These are phyloP conservation scores for Trachelipus rathkii DNA, from an alignment of 1,140 invertebrate species.

Conservation along the genomic window DNA sequence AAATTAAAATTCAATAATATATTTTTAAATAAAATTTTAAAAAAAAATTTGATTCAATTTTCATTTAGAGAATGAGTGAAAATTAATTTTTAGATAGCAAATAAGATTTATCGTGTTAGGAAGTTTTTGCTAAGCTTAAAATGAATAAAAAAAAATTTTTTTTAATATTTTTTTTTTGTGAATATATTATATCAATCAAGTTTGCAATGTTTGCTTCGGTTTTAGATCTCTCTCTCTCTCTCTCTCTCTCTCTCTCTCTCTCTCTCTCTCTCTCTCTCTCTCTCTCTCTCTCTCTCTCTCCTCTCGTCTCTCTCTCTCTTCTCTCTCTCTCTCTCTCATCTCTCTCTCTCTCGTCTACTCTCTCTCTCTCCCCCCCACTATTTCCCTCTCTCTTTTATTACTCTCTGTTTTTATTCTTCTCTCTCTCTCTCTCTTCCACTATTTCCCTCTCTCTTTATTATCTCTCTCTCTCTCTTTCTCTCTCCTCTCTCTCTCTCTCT, in stretches of 20 bases:
- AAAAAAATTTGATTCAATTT: too few species aligned
- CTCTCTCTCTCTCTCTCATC: neutral
- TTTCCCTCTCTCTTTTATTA: neutral
- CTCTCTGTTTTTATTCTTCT: neutral
- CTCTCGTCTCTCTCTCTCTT: neutral
- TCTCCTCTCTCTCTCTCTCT: neutral
- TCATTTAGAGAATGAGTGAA: neutral
- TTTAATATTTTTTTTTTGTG: neutral
- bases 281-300: neutral
- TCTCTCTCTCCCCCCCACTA: neutral
- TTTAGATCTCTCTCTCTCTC: neutral
- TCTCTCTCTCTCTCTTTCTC: neutral
- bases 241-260: neutral
- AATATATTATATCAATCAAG: neutral
- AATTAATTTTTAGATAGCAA: too few species aligned
- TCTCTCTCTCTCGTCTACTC: too few species aligned
- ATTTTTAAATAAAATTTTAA: too few species aligned
- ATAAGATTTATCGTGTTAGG: too few species aligned
- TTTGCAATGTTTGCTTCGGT: neutral
- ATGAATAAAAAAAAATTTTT: too few species aligned
- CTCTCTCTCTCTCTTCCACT: neutral
- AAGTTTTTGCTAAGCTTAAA: too few species aligned
- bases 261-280: neutral
- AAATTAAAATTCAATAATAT: too few species aligned
- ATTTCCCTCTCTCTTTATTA: neutral